Conservation (phyloP, 2,113 vertebrate species). For the Plestiodon gilberti region DNA sequence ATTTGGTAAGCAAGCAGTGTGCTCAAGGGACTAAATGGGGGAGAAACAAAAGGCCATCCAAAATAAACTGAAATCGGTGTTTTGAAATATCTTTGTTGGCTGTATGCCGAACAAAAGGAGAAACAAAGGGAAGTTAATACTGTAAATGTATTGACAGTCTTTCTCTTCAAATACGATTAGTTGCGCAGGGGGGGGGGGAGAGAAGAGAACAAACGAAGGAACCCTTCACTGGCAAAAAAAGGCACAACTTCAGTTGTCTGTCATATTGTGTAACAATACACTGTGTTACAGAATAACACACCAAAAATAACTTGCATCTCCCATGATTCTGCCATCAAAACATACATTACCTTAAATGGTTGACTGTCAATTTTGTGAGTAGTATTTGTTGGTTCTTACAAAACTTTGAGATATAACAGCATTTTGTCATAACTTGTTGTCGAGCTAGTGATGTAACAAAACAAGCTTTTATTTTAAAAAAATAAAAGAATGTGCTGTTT, state of each 20-base stretch:
- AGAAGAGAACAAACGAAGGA: no score
- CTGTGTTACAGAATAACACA: background rate
- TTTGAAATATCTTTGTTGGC: background rate
- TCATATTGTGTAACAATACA: background rate
- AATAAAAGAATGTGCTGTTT: background rate
- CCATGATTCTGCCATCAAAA: background rate
- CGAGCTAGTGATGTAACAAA: background rate
- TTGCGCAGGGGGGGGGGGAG: no score
- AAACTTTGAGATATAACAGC: background rate
- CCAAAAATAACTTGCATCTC: background rate
- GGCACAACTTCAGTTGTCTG: background rate
- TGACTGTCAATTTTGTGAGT: background rate
- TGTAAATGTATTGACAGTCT: background rate
- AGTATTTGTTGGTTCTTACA: background rate
- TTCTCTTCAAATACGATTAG: background rate
- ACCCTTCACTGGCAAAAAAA: background rate
- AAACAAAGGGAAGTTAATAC: background rate
- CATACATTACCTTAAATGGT: background rate
- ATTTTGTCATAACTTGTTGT: background rate
- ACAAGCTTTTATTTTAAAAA: background rate
- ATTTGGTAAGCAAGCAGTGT: conserved; percentile 86
- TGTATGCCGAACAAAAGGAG: background rate
- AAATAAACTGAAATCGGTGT: background rate
- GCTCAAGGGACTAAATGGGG: conserved; percentile 15
- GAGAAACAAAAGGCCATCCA: background rate